Evolutionary conservation across 2,797 vertebrate species (phyloP).

Genomic region (Premnoplex brunnescens): DNA sequence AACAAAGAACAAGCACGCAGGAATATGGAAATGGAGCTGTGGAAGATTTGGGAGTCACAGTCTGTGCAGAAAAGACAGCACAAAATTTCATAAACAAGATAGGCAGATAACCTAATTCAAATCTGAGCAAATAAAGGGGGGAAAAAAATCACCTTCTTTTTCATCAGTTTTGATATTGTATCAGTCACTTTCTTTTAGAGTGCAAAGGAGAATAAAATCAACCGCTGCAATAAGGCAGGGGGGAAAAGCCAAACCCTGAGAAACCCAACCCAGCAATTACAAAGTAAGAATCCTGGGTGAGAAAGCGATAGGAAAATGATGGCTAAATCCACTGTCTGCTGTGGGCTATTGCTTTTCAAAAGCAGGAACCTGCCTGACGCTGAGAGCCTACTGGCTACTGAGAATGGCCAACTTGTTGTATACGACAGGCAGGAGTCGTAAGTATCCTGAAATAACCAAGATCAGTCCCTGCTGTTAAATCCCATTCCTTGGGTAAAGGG

Average conservation of each 20-base stretch:
- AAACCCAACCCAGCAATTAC: conserved; percentile 54
- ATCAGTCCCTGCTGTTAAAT: neutral
- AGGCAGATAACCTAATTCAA: conserved; percentile 81
- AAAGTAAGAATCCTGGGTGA: conserved; percentile 49
- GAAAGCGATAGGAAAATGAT: conserved; percentile 45
- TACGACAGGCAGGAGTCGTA: neutral
- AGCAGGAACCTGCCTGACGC: neutral
- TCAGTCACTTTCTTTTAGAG: conserved; percentile 75
- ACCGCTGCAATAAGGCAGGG: neutral
- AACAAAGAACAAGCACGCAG: conserved; percentile 89
- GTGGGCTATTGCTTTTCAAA: conserved; percentile 44
- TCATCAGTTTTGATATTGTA: conserved; percentile 74
- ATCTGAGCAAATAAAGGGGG: conserved; percentile 72
- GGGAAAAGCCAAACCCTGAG: neutral
- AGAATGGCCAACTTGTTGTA: conserved; percentile 2
- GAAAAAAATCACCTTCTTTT: conserved; percentile 39
- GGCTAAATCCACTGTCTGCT: conserved; percentile 6
- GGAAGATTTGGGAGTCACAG: conserved; percentile 82
- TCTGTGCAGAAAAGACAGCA: conserved; percentile 76
- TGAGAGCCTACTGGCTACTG: neutral
- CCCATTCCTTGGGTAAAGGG: neutral
- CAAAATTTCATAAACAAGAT: conserved; percentile 81
- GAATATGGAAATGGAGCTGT: conserved; percentile 84
- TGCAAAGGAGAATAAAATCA: conserved; percentile 16
- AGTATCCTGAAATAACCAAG: neutral